Percentiles rank a stretch among this genome's conserved stretches.
Evolutionary conservation across 2,888 invertebrate genomes (phyloP).

Genomic region (Priocnemis perturbator): DNA sequence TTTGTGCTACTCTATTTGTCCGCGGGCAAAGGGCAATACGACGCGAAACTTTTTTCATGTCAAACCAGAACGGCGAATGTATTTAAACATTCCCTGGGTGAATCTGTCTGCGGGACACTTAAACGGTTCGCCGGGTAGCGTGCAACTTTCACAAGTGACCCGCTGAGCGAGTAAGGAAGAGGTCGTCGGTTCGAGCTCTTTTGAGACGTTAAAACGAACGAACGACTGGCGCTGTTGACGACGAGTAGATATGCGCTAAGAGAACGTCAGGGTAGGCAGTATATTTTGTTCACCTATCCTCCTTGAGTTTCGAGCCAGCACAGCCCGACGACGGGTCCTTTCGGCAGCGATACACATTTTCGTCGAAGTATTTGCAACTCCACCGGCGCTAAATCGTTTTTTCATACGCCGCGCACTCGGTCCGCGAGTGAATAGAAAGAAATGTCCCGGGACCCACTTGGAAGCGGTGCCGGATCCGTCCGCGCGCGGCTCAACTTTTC

Average conservation of each 20-base stretch:
- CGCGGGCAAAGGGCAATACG: too few relatives aligned
- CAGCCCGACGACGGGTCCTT: slow-evolving; percentile 1
- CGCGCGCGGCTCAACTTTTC: not conserved
- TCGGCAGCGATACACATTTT: not conserved
- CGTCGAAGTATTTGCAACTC: slow-evolving; percentile 22
- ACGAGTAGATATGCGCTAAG: too few relatives aligned
- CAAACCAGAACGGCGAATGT: too few relatives aligned
- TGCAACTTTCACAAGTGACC: not conserved
- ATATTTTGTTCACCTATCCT: too few relatives aligned
- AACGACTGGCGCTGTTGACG: not conserved
- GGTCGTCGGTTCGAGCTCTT: not conserved
- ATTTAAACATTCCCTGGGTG: too few relatives aligned
- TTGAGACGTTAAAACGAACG: not conserved
- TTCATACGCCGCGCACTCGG: not conserved
- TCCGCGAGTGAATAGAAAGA: slow-evolving; percentile 19
- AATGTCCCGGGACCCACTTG: slow-evolving; percentile 9
- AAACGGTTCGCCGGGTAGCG: too few relatives aligned
- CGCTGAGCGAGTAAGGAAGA: not conserved
- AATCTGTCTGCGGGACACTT: too few relatives aligned
- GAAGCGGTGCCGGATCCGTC: not conserved
- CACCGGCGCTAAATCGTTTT: slow-evolving; percentile 9
- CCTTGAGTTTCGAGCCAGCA: too few relatives aligned
- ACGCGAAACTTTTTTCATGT: too few relatives aligned
- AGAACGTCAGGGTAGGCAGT: too few relatives aligned
- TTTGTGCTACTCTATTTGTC: too few relatives aligned